phyloP scores from a whole-genome alignment of 2,888 invertebrate species.

The Oeneis ivallda region DNA sequence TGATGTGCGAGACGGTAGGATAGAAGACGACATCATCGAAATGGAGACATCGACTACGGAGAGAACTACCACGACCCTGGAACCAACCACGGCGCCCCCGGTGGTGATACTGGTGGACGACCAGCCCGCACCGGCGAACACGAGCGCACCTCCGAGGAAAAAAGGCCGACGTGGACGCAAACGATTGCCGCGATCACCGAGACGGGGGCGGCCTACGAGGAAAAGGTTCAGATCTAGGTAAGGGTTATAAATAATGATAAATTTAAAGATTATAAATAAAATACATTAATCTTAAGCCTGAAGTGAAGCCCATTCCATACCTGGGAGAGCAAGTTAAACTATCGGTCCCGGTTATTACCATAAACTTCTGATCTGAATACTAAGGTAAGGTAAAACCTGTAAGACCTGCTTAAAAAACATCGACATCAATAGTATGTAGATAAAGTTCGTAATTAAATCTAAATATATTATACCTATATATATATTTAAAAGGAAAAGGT shows the following conservation, averaged over 20 bases:
- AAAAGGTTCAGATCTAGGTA: constrained; percentile 76
- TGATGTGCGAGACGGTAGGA: constrained; percentile 70
- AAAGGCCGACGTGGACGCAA: constrained; percentile 65
- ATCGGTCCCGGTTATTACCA: too few species aligned
- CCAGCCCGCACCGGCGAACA: constrained; percentile 68
- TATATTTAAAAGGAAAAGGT: too few species aligned
- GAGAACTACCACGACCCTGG: constrained; percentile 53
- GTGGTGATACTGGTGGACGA: constrained; percentile 74
- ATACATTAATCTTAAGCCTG: too few species aligned
- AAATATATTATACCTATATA: too few species aligned
- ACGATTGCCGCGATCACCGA: constrained; percentile 67
- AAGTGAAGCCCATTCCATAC: neutral
- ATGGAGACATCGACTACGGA: constrained; percentile 63
- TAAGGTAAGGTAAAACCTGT: too few species aligned
- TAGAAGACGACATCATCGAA: constrained; percentile 60
- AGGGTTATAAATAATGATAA: neutral
- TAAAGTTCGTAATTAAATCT: too few species aligned
- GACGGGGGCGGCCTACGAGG: constrained; percentile 71
- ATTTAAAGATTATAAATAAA: too few species aligned
- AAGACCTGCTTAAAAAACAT: too few species aligned
- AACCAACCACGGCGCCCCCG: constrained; percentile 63
- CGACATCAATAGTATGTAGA: too few species aligned
- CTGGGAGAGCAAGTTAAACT: too few species aligned
- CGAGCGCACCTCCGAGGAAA: constrained; percentile 56
- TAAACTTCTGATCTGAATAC: too few species aligned